A percentile compares a stretch with the other conserved stretches of the same genome.
These are phyloP conservation scores for Dipus sagitta DNA, from an alignment of 2,797 vertebrate genomes.

Conservation along the genomic window DNA sequence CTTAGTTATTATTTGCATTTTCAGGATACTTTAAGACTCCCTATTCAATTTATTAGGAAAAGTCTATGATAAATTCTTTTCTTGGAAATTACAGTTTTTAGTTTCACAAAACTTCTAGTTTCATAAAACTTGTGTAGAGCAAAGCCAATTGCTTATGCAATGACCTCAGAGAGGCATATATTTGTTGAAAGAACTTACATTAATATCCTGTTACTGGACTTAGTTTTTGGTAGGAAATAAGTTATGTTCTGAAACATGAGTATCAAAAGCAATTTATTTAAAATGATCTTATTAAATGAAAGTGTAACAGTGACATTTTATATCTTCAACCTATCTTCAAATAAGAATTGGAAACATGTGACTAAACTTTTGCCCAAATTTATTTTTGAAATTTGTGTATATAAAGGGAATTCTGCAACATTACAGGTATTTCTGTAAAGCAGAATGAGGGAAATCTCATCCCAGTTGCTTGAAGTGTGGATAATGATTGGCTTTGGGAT, in stretches of 20 bases:
- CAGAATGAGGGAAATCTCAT: background rate
- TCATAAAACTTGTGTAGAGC: conserved; percentile 56
- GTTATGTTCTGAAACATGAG: background rate
- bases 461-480: background rate
- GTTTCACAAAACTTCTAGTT: too few species aligned
- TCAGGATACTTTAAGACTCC: background rate
- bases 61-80: conserved; percentile 53
- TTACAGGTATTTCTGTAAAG: background rate
- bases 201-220: conserved; percentile 67
- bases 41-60: conserved; percentile 42
- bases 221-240: conserved; percentile 43
- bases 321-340: background rate
- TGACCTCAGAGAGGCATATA: conserved; percentile 50
- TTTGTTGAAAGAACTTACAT: conserved; percentile 54
- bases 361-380: background rate
- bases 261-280: conserved; percentile 24
- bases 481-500: background rate
- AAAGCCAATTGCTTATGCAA: conserved; percentile 46
- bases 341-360: background rate
- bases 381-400: background rate
- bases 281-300: conserved; percentile 19
- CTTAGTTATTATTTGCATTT: conserved; percentile 35
- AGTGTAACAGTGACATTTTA: background rate
- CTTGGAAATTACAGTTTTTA: conserved; percentile 73
- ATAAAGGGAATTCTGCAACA: background rate